phyloP scores from a whole-genome alignment of 2,113 vertebrate genomes.

The Murina feae region DNA sequence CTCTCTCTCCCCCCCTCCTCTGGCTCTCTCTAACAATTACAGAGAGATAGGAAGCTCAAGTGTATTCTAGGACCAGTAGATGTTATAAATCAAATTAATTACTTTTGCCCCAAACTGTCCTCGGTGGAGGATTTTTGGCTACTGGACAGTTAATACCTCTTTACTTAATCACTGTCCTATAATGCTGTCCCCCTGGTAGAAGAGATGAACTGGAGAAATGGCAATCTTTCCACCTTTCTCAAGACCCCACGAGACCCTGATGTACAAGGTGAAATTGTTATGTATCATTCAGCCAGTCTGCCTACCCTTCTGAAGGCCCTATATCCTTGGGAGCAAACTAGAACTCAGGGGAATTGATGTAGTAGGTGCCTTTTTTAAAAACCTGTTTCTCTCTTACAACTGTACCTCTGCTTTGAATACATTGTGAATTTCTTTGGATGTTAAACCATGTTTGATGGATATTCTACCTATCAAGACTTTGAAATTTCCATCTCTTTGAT shows the following conservation, averaged over 20 bases:
- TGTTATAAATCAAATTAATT: constrained; percentile 81
- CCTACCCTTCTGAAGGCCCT: neutral
- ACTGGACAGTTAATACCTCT: constrained; percentile 57
- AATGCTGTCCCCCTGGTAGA: constrained; percentile 50
- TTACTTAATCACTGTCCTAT: constrained; percentile 72
- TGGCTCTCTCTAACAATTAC: constrained; percentile 34
- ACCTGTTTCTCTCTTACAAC: neutral
- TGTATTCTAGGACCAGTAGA: constrained; percentile 62
- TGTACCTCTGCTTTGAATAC: neutral
- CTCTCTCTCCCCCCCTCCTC: neutral
- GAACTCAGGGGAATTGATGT: neutral
- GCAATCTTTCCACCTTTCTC: constrained; percentile 43
- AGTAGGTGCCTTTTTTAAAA: neutral
- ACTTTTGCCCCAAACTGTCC: constrained; percentile 70
- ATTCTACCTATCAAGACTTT: constrained; percentile 15
- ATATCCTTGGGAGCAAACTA: neutral
- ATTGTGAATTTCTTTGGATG: constrained; percentile 17
- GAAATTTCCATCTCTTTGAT: neutral
- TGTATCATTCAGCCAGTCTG: neutral
- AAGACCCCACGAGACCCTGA: neutral
- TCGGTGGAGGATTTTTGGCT: constrained; percentile 49
- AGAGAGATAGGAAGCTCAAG: constrained; percentile 48
- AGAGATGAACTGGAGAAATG: constrained; percentile 47
- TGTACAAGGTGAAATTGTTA: constrained; percentile 24
- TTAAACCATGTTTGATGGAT: neutral